phyloP scores from a whole-genome alignment of 1,140 invertebrate genomes.

The Lepidostoma basale region DNA sequence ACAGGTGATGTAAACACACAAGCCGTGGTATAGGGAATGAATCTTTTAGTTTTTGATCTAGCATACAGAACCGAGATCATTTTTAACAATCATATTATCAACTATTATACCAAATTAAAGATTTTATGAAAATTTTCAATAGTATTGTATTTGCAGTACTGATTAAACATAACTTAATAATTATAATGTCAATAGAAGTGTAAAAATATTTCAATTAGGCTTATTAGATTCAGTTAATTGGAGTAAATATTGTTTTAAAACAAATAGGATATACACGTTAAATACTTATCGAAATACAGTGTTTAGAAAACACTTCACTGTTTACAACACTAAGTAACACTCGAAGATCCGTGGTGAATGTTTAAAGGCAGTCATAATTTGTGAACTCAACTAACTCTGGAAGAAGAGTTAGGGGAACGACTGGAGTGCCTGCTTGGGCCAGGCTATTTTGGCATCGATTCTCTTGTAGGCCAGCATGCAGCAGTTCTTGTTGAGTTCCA shows the following conservation, averaged over 20 bases:
- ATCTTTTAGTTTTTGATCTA: too few relatives aligned
- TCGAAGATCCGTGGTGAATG: not conserved
- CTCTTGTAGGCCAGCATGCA: constrained; percentile 93
- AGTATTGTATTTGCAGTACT: too few relatives aligned
- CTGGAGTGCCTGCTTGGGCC: constrained; percentile 72
- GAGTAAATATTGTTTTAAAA: not conserved
- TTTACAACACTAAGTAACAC: not conserved
- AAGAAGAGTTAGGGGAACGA: constrained; percentile 58
- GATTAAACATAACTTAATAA: too few relatives aligned
- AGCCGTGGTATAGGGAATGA: too few relatives aligned
- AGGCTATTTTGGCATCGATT: constrained; percentile 95
- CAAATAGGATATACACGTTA: not conserved
- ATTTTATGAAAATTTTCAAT: too few relatives aligned
- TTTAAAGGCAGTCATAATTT: constrained; percentile 12
- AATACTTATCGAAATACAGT: not conserved
- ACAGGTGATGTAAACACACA: too few relatives aligned
- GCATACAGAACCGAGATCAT: too few relatives aligned
- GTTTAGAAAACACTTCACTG: not conserved
- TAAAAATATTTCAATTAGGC: constrained; percentile 16
- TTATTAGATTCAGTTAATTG: constrained; percentile 2
- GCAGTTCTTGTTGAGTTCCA: constrained; percentile 73
- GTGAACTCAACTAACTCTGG: not conserved
- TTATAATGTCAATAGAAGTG: too few relatives aligned
- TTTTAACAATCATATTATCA: too few relatives aligned
- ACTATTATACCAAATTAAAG: too few relatives aligned